Base-by-base conservation (phyloP, 2,797 vertebrate species). In the Yasuhikotakia modesta region DNA sequence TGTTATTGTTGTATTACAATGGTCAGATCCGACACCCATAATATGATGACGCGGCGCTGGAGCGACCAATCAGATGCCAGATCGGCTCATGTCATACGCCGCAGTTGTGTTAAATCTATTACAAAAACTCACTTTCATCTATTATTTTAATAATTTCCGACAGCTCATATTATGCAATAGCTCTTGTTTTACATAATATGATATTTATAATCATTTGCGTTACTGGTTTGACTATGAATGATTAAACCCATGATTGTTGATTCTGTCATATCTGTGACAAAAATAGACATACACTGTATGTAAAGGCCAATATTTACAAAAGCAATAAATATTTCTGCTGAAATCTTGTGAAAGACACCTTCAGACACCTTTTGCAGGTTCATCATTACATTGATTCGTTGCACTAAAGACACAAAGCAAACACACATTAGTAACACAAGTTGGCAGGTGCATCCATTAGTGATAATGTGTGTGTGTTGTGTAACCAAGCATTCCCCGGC, bases 21-120 rank as follows among this genome's bases (percentile, higher is more conserved):
- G 70, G 46, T 32, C 11, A 55, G 30, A 68, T 4, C 8, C 22
- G 5, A 75, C 3, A 76, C 60, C 46, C 46, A 82, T 79, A 52
- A 81, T 82, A 81, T 73, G 71, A 82, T 81, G 79, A 82, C 76
- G 83, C 55, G 39, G 60, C 22, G 22, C 30, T n/a, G 19, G n/a
- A 24, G 45, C 39, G 73, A 70, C 81, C 83, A 82, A 82, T 85
- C 79, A 79, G 63, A 45, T 48, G 45, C 17, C 52, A 52, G 71
- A 32, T 79, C n/a, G 70, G 39, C 39, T 50, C 8, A 7, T 74
- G 64, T 19, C 65, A 65, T 45, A 8, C 39, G 19, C 57, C 17
- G 50, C 24, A 13, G 43, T 57, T 70, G 48, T 12, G 7, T 64
- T 35, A 22, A 12, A 48, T 65, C 24, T 69, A 48, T 17, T 50